Percentiles rank a stretch among this genome's conserved stretches.
Evolutionary conservation across 2,113 vertebrate genomes (phyloP).

Genomic region (Cololabis saira): DNA sequence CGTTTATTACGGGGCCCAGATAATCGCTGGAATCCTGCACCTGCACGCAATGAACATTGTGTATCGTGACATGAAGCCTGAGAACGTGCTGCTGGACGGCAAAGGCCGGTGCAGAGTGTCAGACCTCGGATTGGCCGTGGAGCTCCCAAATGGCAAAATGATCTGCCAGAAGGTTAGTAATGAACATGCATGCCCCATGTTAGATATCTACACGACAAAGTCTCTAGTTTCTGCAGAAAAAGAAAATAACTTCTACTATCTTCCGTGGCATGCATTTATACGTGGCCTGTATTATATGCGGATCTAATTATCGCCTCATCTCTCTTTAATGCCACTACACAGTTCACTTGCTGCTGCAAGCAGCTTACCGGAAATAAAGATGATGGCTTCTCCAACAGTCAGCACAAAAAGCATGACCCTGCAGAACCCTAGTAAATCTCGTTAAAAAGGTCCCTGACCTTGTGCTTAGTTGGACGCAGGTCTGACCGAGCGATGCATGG

Average conservation of each 20-base stretch:
- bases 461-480: not conserved
- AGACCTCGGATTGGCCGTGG: constrained; percentile 90
- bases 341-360: constrained; percentile 18
- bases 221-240: not conserved
- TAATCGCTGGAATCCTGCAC: constrained; percentile 87
- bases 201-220: not conserved
- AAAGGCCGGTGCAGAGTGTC: constrained; percentile 90
- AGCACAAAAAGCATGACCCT: not conserved
- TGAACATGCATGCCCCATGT: constrained; percentile 14
- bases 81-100: constrained; percentile 92
- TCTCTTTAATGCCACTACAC: not conserved
- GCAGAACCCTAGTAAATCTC: constrained; percentile 34
- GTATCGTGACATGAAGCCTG: constrained; percentile 94
- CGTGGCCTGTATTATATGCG: too few species aligned
- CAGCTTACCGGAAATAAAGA: constrained; percentile 53
- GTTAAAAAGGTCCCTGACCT: constrained; percentile 58
- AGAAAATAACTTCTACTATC: too few species aligned
- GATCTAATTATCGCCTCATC: not conserved
- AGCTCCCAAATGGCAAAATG: constrained; percentile 82
- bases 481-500: constrained; percentile 1
- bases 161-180: constrained; percentile 87
- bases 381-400: constrained; percentile 7
- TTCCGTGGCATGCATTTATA: too few species aligned
- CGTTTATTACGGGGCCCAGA: constrained; percentile 90
- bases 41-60: constrained; percentile 89